These are phyloP conservation scores for Aphelocoma coerulescens DNA, from an alignment of 2,113 vertebrate genomes.

Conservation along the genomic window DNA sequence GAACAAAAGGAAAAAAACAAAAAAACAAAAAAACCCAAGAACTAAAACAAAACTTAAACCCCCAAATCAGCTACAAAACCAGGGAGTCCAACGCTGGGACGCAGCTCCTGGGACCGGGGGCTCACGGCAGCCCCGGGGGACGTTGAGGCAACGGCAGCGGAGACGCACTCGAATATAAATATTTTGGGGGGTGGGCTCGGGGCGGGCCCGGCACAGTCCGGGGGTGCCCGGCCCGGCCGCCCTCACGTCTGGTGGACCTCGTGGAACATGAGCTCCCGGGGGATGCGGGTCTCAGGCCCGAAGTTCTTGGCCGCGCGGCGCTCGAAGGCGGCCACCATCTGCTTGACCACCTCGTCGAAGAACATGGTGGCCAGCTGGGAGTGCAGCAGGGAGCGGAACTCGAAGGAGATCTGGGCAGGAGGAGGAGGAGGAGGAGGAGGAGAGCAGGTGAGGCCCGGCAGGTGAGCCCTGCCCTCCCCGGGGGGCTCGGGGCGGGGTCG, in stretches of 20 bases:
- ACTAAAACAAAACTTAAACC: neutral
- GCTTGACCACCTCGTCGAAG: conserved; percentile 94
- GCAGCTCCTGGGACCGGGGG: neutral
- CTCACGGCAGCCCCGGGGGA: neutral
- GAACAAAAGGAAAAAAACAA: neutral
- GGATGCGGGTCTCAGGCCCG: conserved; percentile 90
- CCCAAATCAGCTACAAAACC: neutral
- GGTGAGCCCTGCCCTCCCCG: neutral
- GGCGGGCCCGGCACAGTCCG: neutral
- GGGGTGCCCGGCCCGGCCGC: neutral
- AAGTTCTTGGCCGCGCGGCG: conserved; percentile 82
- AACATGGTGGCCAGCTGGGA: conserved; percentile 90
- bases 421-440: neutral
- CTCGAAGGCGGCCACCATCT: conserved; percentile 92
- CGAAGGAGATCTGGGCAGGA: conserved; percentile 86
- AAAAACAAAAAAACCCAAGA: neutral
- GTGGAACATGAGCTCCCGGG: conserved; percentile 91
- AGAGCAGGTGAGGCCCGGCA: neutral
- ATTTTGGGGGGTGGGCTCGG: neutral
- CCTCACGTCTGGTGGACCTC: conserved; percentile 91
- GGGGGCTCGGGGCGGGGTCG: neutral
- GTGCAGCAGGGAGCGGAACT: conserved; percentile 93
- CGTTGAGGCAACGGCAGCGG: neutral
- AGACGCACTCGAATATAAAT: conserved; percentile 69
- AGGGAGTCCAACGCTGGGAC: neutral